phyloP scores from a whole-genome alignment of 2,888 invertebrate species.

The Periphyllus acericola region DNA sequence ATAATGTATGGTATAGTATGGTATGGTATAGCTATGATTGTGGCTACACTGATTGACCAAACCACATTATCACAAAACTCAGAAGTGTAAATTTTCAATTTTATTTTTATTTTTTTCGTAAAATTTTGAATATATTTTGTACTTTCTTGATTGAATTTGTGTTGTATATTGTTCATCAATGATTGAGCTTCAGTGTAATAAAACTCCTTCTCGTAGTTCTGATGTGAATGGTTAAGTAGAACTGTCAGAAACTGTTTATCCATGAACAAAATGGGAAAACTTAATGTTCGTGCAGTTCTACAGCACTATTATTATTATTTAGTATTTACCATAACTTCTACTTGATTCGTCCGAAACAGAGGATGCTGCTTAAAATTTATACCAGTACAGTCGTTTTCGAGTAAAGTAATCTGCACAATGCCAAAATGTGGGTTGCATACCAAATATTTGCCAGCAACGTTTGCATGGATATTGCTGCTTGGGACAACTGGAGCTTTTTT shows the following conservation, averaged over 20 bases:
- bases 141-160: background rate
- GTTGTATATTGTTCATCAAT: background rate
- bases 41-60: conserved; percentile 31
- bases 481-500: conserved; percentile 94
- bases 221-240: background rate
- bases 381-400: conserved; percentile 29
- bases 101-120: conserved; percentile 7
- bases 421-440: conserved; percentile 97
- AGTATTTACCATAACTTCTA: background rate
- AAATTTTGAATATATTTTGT: conserved; percentile 46
- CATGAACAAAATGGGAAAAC: conserved; percentile 27
- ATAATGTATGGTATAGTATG: no score
- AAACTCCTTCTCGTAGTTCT: background rate
- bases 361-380: conserved; percentile 25
- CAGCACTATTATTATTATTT: conserved; percentile 18
- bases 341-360: background rate
- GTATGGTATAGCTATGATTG: background rate
- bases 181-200: background rate
- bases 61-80: conserved; percentile 58
- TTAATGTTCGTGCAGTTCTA: conserved; percentile 9
- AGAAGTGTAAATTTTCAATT: conserved; percentile 46
- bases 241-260: background rate
- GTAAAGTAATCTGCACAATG: conserved; percentile 70
- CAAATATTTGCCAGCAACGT: conserved; percentile 96
- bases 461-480: conserved; percentile 96